These are phyloP conservation scores for Lathronympha strigana DNA, from an alignment of 2,888 invertebrate species.

Conservation along the genomic window DNA sequence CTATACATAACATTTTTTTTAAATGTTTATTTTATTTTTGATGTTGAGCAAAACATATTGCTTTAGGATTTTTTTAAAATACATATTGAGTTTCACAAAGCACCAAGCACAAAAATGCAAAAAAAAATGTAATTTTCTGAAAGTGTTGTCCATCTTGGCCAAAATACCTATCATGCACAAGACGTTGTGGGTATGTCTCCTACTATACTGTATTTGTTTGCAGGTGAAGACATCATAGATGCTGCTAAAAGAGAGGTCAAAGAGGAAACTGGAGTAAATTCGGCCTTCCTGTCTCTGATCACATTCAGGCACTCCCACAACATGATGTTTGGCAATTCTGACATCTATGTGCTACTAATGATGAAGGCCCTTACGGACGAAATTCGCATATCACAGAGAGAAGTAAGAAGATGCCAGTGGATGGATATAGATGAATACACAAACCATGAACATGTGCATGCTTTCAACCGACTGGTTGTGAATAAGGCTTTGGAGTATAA, in stretches of 20 bases:
- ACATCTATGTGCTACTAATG: slow-evolving; percentile 92
- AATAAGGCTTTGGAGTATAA: slow-evolving; percentile 86
- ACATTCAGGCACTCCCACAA: slow-evolving; percentile 91
- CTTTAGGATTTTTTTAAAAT: too few species aligned
- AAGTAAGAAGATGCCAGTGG: slow-evolving; percentile 91
- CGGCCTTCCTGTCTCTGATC: slow-evolving; percentile 89
- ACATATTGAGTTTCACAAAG: too few species aligned
- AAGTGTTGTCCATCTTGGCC: background rate
- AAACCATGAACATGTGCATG: slow-evolving; percentile 88
- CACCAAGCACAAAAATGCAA: background rate
- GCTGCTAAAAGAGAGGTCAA: slow-evolving; percentile 94
- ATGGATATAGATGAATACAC: slow-evolving; percentile 90
- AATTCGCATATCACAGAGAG: slow-evolving; percentile 88
- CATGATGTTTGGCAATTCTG: slow-evolving; percentile 92
- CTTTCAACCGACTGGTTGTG: slow-evolving; percentile 87
- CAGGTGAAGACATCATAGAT: slow-evolving; percentile 91
- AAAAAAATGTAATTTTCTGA: too few species aligned
- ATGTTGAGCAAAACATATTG: too few species aligned
- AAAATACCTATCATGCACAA: background rate
- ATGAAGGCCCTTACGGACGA: slow-evolving; percentile 86
- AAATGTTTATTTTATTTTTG: too few species aligned
- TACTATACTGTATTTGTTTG: slow-evolving; percentile 1
- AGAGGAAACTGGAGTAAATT: slow-evolving; percentile 94
- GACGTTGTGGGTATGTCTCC: background rate
- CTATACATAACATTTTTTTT: too few species aligned